phyloP scores from a whole-genome alignment of 2,888 invertebrate species.

The Metacarcinus magister region DNA sequence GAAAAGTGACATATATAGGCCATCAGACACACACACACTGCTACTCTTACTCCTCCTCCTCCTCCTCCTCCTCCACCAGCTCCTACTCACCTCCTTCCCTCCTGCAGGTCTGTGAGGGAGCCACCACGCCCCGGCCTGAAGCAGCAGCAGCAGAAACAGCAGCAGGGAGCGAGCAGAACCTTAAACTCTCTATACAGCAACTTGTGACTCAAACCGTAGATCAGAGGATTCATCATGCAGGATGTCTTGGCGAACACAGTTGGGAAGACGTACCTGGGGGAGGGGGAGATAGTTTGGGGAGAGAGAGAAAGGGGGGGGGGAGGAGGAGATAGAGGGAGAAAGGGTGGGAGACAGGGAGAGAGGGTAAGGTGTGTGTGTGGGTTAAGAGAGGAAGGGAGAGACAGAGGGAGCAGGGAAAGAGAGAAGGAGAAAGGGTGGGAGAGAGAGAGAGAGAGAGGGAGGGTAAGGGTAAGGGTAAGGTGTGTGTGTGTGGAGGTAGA shows the following conservation, averaged over 20 bases:
- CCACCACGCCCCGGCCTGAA: neutral
- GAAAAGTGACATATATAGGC: no score
- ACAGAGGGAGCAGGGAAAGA: neutral
- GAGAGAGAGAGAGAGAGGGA: neutral
- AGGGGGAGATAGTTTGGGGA: neutral
- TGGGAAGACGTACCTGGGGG: constrained; percentile 83
- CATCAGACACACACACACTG: neutral
- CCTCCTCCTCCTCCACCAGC: neutral
- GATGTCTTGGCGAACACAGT: constrained; percentile 83
- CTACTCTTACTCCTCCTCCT: neutral
- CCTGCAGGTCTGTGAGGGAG: neutral
- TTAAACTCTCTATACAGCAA: constrained; percentile 63
- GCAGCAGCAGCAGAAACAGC: neutral
- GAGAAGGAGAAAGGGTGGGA: neutral
- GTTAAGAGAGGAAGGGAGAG: neutral
- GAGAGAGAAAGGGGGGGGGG: neutral
- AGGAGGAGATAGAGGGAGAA: neutral
- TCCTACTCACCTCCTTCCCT: neutral
- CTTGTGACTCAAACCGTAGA: constrained; percentile 82
- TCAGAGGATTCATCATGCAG: constrained; percentile 83
- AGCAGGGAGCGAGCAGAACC: neutral
- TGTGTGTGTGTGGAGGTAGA: neutral
- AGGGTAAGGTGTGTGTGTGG: neutral
- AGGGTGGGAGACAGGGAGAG: neutral
- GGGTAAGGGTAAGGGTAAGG: neutral